Base-by-base conservation (phyloP, 1,140 invertebrate species). In the Danaus plexippus region DNA sequence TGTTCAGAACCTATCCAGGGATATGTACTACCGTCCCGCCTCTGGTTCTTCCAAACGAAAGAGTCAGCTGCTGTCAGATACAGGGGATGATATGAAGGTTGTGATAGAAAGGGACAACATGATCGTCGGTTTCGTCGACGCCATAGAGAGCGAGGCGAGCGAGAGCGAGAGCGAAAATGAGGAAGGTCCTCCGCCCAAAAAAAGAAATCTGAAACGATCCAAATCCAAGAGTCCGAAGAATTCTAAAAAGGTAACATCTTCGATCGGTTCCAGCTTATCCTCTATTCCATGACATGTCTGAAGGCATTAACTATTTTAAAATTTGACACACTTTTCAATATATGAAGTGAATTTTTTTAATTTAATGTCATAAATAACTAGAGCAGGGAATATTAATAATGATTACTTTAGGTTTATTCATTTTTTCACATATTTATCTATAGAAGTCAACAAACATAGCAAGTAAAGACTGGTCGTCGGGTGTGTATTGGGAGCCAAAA, bases 41-140 rank as follows among this genome's bases (percentile, higher is more conserved):
- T 32, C 22, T 32, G 22, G 22, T 9, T 73, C 74, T 54, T 54
- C 58, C 15, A 68, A 72, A 52, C 64, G 73, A 7, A 78, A 72
- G 60, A 69, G 67, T 40, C 64, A 63, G 47, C 52, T 73, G 12
- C 41, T 53, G 3, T 66, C 65, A 22, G 73, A 79, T 47, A 77
- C 67, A 43, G 73, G 72, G 40, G 81, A 87, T 69, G 76, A 84
- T 52, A 63, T 78, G 42, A 84, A 84, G 59, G 73, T 87, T 15
- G 74, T 82, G 1, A 85, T 87, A 62, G 82, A 87, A 67, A 80
- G 85, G 51, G 85, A 87, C 50, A 87, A 85, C 57, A 85, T 86
- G 82, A 82, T 85, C 41, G 77, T 85, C 9, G 79, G 79, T 0
- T 85, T 86, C 61, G 66, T 80, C 12, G 82, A 87, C 59, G 72